Percentiles rank a stretch among this genome's conserved stretches.
phyloP scores from a whole-genome alignment of 1,140 invertebrate species.

The Pachypeltis micranthus region DNA sequence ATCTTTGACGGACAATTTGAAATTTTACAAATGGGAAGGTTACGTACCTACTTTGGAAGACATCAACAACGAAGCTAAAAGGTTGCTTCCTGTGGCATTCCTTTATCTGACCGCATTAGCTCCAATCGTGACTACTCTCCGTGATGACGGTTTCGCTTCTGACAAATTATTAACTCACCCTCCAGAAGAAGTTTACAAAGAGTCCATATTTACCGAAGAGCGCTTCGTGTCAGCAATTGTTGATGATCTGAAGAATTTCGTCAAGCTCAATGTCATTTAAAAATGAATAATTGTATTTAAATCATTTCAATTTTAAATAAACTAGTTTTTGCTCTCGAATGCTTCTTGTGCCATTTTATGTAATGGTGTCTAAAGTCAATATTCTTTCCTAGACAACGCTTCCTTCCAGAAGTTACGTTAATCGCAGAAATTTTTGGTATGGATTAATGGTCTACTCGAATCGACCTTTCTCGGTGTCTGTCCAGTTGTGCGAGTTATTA shows the following conservation, averaged over 20 bases:
- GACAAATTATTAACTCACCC: not conserved
- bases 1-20: not conserved
- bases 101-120: not conserved
- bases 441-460: too few relatives aligned
- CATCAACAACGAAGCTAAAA: not conserved
- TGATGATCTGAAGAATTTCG: not conserved
- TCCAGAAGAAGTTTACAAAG: not conserved
- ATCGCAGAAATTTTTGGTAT: too few relatives aligned
- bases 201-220: not conserved
- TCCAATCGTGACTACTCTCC: not conserved
- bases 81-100: not conserved
- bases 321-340: too few relatives aligned
- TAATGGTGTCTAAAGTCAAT: too few relatives aligned
- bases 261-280: not conserved
- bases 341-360: too few relatives aligned
- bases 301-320: too few relatives aligned
- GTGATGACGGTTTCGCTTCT: not conserved
- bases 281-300: too few relatives aligned
- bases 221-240: not conserved
- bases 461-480: too few relatives aligned
- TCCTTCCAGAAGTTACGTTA: too few relatives aligned
- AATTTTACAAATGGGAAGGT: not conserved
- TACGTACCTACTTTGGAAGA: conserved; percentile 1
- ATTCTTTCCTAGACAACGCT: too few relatives aligned
- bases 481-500: too few relatives aligned